These are phyloP conservation scores for Misgurnus anguillicaudatus DNA, from an alignment of 2,113 vertebrate species.

Conservation along the genomic window DNA sequence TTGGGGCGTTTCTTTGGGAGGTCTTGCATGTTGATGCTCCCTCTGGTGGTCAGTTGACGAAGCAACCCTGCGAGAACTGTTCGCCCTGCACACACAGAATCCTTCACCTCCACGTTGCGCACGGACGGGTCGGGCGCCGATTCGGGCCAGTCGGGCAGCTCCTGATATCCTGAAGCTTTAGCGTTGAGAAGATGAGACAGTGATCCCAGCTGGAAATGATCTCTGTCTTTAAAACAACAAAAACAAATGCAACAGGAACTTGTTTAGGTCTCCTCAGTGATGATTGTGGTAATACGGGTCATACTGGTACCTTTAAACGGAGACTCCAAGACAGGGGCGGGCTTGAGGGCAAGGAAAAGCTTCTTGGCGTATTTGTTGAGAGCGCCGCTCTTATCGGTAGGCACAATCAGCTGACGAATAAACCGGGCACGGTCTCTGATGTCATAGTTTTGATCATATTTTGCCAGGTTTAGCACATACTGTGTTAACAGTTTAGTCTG, in stretches of 20 bases:
- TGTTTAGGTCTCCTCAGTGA: too few relatives aligned
- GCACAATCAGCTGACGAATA: conserved; percentile 97
- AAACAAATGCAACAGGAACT: not conserved
- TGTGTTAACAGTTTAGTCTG: conserved; percentile 97
- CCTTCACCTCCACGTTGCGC: conserved; percentile 98
- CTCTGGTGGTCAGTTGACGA: conserved; percentile 55
- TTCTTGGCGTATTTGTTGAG: conserved; percentile 97
- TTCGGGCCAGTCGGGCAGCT: conserved; percentile 93
- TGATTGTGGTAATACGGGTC: too few relatives aligned
- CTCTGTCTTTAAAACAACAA: conserved; percentile 79
- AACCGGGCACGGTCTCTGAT: conserved; percentile 95
- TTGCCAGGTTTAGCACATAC: conserved; percentile 96
- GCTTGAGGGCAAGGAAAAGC: conserved; percentile 95
- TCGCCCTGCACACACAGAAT: conserved; percentile 82
- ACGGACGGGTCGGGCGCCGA: conserved; percentile 95
- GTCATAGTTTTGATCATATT: conserved; percentile 98
- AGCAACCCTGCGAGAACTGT: conserved; percentile 72
- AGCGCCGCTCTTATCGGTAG: conserved; percentile 91
- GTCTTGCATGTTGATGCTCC: conserved; percentile 57
- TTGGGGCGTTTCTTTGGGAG: conserved; percentile 20
- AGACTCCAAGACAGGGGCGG: conserved; percentile 92
- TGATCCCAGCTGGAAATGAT: conserved; percentile 97
- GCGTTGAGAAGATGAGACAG: conserved; percentile 94
- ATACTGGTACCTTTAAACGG: conserved; percentile 91
- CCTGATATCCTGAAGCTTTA: conserved; percentile 96